These are phyloP conservation scores for Ladona fulva DNA, from an alignment of 1,140 invertebrate species.

Conservation along the genomic window DNA sequence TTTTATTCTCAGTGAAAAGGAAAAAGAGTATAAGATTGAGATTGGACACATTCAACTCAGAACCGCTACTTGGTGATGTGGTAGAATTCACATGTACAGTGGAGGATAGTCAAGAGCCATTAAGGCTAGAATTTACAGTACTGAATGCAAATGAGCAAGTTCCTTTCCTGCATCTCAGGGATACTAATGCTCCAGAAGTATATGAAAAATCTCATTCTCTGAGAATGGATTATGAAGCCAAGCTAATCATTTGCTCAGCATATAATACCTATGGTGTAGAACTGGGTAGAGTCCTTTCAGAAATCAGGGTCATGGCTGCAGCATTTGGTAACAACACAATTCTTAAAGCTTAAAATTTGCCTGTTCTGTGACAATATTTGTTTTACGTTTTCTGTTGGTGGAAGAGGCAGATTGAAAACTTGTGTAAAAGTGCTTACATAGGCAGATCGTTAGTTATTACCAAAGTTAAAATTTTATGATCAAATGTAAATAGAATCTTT, in stretches of 20 bases:
- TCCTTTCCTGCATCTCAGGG: not conserved
- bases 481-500: no score
- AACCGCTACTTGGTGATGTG: not conserved
- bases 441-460: no score
- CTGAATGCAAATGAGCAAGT: not conserved
- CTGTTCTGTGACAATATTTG: no score
- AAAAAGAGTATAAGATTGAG: no score
- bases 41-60: not conserved
- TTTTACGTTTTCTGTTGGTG: no score
- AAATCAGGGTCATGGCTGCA: not conserved
- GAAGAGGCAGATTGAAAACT: no score
- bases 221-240: not conserved
- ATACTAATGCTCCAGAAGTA: no score
- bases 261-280: not conserved
- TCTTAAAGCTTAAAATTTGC: no score
- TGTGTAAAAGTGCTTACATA: no score
- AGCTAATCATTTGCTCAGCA: not conserved
- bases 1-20: no score
- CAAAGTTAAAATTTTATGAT: no score
- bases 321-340: no score
- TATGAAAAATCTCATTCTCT: not conserved
- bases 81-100: not conserved
- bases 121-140: conserved; percentile 12
- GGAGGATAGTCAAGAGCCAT: not conserved
- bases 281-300: not conserved